These are phyloP conservation scores for Cryptus armator DNA, from an alignment of 2,888 invertebrate genomes.

Conservation along the genomic window DNA sequence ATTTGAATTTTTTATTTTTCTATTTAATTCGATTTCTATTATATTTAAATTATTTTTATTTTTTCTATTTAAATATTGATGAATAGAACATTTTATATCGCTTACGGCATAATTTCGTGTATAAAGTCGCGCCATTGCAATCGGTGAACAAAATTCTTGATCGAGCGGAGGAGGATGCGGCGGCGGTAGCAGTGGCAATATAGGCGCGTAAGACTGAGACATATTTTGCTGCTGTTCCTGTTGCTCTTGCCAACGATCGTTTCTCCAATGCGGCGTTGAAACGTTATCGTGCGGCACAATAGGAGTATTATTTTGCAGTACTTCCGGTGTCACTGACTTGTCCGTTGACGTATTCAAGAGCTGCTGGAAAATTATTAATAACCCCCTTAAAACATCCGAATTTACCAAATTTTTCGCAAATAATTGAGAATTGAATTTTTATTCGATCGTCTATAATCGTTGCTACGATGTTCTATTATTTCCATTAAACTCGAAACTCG, in stretches of 20 bases:
- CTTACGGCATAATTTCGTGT: slow-evolving; percentile 77
- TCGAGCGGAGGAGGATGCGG: slow-evolving; percentile 64
- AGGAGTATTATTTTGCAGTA: slow-evolving; percentile 49
- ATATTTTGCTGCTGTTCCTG: slow-evolving; percentile 64
- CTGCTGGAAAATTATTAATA: slow-evolving; percentile 46
- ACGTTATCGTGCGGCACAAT: slow-evolving; percentile 62
- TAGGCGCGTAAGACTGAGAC: slow-evolving; percentile 63
- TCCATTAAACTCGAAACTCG: too few species aligned
- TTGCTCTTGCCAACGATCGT: slow-evolving; percentile 56
- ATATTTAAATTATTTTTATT: too few species aligned
- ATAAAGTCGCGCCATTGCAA: slow-evolving; percentile 74
- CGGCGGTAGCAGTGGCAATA: slow-evolving; percentile 66
- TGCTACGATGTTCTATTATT: too few species aligned
- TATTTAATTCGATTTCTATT: too few species aligned
- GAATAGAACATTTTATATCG: not conserved
- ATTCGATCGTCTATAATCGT: too few species aligned
- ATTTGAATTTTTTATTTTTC: too few species aligned
- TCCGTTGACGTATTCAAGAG: slow-evolving; percentile 35
- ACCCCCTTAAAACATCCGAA: not conserved
- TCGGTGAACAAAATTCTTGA: slow-evolving; percentile 71
- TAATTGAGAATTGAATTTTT: not conserved
- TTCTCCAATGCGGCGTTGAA: slow-evolving; percentile 70
- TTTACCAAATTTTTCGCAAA: not conserved
- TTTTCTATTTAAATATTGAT: too few species aligned
- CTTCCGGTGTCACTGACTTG: slow-evolving; percentile 60